Evolutionary conservation across 2,113 vertebrate genomes (phyloP).

Genomic region (Pomatorhinus ruficollis): DNA sequence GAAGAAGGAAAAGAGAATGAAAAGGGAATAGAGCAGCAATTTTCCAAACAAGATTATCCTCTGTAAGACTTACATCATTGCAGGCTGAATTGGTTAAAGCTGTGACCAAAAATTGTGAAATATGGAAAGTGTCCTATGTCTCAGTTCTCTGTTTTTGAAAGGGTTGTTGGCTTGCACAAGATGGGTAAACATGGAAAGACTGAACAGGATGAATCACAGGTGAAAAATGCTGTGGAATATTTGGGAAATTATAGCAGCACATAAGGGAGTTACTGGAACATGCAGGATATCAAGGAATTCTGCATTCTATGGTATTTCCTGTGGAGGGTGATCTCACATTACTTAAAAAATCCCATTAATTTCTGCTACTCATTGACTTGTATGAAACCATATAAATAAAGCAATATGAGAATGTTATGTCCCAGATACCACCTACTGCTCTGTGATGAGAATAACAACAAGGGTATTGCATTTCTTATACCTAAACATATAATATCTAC

Average conservation of each 20-base stretch:
- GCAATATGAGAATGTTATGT: not conserved
- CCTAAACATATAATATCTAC: not conserved
- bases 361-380: slow-evolving; percentile 21
- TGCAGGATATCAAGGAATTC: not conserved
- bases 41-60: not conserved
- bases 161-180: not conserved
- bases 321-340: slow-evolving; percentile 37
- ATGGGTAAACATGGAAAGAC: not conserved
- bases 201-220: not conserved
- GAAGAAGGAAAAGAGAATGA: not conserved
- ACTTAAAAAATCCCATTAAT: slow-evolving; percentile 7
- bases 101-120: not conserved
- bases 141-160: not conserved
- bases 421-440: not conserved
- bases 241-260: not conserved
- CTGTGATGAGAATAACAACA: not conserved
- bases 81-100: not conserved
- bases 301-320: slow-evolving; percentile 36
- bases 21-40: not conserved
- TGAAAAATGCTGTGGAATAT: not conserved
- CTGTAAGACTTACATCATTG: not conserved
- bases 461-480: not conserved
- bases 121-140: not conserved
- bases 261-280: not conserved
- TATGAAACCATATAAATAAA: slow-evolving; percentile 2